phyloP scores from a whole-genome alignment of 2,113 vertebrate species.

The Phaetusa simplex region DNA sequence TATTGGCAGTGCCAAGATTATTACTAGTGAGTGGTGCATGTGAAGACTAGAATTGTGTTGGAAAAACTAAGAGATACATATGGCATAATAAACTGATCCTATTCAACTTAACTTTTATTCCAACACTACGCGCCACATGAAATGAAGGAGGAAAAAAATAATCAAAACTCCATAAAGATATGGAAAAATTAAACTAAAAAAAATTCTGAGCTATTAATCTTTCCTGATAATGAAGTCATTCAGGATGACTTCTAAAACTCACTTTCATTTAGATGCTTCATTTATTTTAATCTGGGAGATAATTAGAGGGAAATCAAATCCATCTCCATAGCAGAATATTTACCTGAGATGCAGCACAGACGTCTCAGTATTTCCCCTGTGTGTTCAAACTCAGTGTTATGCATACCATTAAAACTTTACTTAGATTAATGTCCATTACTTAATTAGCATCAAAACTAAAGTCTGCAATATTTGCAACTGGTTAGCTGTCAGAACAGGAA shows the following conservation, averaged over 20 bases:
- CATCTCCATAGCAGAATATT: slow-evolving; percentile 52
- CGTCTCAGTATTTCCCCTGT: neutral
- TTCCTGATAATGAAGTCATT: slow-evolving; percentile 63
- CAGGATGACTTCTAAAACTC: slow-evolving; percentile 53
- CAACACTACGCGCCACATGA: neutral
- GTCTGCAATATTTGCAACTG: neutral
- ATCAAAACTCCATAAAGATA: slow-evolving; percentile 15
- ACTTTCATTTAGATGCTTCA: slow-evolving; percentile 68
- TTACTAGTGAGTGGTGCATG: neutral
- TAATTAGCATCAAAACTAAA: neutral
- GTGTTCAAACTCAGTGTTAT: neutral
- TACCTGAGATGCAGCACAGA: slow-evolving; percentile 40
- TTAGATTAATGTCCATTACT: slow-evolving; percentile 3
- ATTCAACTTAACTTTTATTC: neutral
- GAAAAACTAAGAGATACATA: neutral
- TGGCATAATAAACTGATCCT: neutral
- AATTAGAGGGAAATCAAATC: slow-evolving; percentile 75
- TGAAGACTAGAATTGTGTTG: neutral
- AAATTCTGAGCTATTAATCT: slow-evolving; percentile 45
- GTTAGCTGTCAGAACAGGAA: neutral
- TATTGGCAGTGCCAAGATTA: neutral
- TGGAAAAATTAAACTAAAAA: slow-evolving; percentile 27
- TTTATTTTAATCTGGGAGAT: slow-evolving; percentile 75
- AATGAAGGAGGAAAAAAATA: neutral
- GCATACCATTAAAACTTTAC: neutral